Conservation (phyloP, 2,888 invertebrate species). For the Panzeria rudis region DNA sequence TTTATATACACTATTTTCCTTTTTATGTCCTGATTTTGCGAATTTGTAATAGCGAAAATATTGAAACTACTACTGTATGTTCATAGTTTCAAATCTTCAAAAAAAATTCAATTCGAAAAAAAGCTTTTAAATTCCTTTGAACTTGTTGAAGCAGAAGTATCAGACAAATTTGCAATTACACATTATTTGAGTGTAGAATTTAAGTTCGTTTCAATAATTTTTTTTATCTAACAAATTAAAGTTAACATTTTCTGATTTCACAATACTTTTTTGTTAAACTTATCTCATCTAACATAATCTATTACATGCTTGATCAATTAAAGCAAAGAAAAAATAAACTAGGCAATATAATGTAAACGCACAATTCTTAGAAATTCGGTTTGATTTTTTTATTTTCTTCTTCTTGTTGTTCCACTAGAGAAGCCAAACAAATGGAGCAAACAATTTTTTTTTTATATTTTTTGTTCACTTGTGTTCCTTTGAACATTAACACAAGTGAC, state of each 20-base stretch:
- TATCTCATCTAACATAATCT: not conserved
- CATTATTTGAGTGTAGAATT: too few relatives aligned
- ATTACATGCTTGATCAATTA: constrained; percentile 34
- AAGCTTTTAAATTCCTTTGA: too few relatives aligned
- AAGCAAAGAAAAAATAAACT: constrained; percentile 3
- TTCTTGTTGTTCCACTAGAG: constrained; percentile 8
- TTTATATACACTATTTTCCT: too few relatives aligned
- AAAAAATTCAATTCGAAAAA: too few relatives aligned
- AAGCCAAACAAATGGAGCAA: constrained; percentile 3
- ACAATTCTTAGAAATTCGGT: constrained; percentile 33
- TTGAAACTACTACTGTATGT: too few relatives aligned
- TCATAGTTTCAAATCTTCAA: too few relatives aligned
- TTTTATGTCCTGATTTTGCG: too few relatives aligned
- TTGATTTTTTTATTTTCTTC: constrained; percentile 1
- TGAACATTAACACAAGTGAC: constrained; percentile 38
- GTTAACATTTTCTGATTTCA: not conserved
- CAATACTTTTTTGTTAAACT: constrained; percentile 1
- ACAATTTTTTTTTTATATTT: not conserved
- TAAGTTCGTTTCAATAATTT: not conserved
- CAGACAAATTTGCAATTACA: too few relatives aligned
- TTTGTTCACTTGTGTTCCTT: constrained; percentile 30
- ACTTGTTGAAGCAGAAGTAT: too few relatives aligned
- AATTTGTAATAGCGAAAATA: too few relatives aligned
- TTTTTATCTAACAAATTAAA: not conserved
- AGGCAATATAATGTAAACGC: constrained; percentile 13